Conservation (phyloP, 2,888 invertebrate species). For the Phengaris alcon region DNA sequence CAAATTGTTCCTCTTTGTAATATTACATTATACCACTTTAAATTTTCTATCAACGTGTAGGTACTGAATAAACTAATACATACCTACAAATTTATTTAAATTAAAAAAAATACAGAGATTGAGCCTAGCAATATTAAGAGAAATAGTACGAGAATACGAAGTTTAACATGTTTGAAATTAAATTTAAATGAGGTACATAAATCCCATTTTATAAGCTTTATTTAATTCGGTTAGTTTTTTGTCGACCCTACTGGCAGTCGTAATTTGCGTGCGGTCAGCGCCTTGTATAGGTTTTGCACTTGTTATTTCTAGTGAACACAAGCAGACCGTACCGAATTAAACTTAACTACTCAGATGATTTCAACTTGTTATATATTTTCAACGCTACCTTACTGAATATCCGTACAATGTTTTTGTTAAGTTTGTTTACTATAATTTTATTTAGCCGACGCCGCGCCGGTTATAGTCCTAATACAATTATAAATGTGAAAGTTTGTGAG, state of each 20-base stretch:
- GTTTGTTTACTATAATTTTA: neutral
- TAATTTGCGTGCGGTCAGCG: slow-evolving; percentile 31
- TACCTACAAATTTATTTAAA: too few species aligned
- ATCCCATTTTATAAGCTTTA: neutral
- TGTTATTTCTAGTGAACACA: slow-evolving; percentile 26
- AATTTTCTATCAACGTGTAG: too few species aligned
- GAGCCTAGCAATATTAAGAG: too few species aligned
- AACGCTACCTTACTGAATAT: neutral
- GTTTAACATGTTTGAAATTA: too few species aligned
- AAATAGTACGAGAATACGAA: too few species aligned
- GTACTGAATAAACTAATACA: too few species aligned
- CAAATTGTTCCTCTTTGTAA: too few species aligned
- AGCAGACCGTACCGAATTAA: slow-evolving; percentile 16
- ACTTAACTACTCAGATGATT: slow-evolving; percentile 14
- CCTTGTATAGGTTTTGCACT: slow-evolving; percentile 30
- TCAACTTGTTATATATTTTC: slow-evolving; percentile 20
- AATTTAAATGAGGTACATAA: too few species aligned
- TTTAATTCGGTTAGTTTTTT: neutral
- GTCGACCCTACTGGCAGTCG: slow-evolving; percentile 1
- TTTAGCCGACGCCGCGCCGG: neutral
- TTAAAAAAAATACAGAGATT: too few species aligned
- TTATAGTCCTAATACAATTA: too few species aligned
- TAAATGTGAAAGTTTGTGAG: too few species aligned
- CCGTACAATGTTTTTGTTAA: slow-evolving; percentile 1
- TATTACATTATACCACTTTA: too few species aligned